Percentiles rank a stretch among this genome's conserved stretches.
Evolutionary conservation across 1,140 invertebrate genomes (phyloP).

Genomic region (Eufriesea mexicana): DNA sequence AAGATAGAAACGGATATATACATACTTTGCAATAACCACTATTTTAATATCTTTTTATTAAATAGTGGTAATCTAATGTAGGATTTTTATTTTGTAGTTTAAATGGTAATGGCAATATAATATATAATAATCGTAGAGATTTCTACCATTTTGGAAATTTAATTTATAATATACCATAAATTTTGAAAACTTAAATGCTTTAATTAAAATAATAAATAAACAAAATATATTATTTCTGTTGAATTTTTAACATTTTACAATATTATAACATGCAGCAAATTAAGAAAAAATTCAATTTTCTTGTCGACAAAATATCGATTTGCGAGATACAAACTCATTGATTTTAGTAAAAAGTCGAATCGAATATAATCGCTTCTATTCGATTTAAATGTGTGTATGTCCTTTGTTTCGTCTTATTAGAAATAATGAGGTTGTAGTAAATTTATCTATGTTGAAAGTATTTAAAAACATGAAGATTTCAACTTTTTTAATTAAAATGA

Average conservation of each 20-base stretch:
- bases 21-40: background rate
- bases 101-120: background rate
- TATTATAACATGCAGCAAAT: no score
- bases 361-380: background rate
- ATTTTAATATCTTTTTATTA: background rate
- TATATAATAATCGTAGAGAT: background rate
- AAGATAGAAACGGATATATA: background rate
- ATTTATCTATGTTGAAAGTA: background rate
- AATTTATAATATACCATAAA: background rate
- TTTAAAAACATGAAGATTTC: background rate
- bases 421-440: background rate
- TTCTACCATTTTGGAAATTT: background rate
- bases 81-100: background rate
- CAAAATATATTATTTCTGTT: background rate
- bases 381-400: background rate
- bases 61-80: background rate
- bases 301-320: background rate
- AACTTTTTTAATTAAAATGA: background rate
- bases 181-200: background rate
- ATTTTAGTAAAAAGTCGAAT: conserved; percentile 1
- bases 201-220: background rate
- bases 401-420: background rate
- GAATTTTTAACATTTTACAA: background rate
- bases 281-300: background rate
- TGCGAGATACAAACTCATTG: background rate